phyloP scores from a whole-genome alignment of 2,888 invertebrate species.

The Taenaris catops region DNA sequence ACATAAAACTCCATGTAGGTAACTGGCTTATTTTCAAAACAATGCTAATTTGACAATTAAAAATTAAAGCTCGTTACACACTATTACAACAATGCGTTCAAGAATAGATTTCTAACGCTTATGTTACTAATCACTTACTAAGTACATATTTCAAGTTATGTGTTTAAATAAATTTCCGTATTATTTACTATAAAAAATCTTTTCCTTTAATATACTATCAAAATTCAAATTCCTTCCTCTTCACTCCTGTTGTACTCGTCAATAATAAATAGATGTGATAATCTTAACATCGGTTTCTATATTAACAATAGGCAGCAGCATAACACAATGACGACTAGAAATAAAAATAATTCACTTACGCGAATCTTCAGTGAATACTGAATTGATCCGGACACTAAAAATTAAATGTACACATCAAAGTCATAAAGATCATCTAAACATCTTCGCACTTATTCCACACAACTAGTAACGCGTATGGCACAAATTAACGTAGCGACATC shows the following conservation, averaged over 20 bases:
- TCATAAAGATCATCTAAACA: constrained; percentile 41
- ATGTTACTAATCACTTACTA: too few species aligned
- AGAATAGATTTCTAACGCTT: not conserved
- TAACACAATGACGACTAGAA: not conserved
- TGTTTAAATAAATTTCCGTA: too few species aligned
- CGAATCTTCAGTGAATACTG: constrained; percentile 33
- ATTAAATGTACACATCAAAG: constrained; percentile 11
- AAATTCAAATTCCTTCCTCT: too few species aligned
- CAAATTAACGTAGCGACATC: constrained; percentile 30
- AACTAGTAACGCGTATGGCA: constrained; percentile 22
- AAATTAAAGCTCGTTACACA: constrained; percentile 5
- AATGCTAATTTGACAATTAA: constrained; percentile 23
- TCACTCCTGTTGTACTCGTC: too few species aligned
- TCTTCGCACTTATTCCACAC: constrained; percentile 35
- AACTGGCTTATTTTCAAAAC: too few species aligned
- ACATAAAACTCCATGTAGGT: too few species aligned
- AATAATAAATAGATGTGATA: too few species aligned
- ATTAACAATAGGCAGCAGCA: too few species aligned
- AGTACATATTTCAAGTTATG: too few species aligned
- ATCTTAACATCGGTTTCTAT: too few species aligned
- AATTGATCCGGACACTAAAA: constrained; percentile 31
- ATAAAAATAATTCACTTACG: constrained; percentile 29
- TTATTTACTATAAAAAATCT: too few species aligned
- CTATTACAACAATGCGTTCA: constrained; percentile 18
- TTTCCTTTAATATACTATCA: too few species aligned